Evolutionary conservation across 2,797 vertebrate genomes (phyloP).

Genomic region (Lerista edwardsae): DNA sequence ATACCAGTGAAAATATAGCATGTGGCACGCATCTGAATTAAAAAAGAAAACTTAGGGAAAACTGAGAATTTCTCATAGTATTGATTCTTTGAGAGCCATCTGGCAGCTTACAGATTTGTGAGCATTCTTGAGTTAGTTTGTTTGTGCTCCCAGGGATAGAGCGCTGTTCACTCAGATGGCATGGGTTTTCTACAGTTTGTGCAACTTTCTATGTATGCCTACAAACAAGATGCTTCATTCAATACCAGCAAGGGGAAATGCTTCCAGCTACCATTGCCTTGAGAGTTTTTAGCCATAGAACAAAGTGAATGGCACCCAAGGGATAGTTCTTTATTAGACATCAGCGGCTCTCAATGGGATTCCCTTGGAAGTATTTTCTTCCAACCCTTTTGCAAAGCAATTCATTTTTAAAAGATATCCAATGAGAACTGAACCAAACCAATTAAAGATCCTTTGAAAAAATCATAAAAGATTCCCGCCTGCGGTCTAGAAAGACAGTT

Average conservation of each 20-base stretch:
- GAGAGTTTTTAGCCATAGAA: slow-evolving; percentile 17
- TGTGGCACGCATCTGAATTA: slow-evolving; percentile 17
- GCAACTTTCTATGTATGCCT: slow-evolving; percentile 25
- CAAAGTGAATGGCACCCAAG: background rate
- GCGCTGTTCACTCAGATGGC: slow-evolving; percentile 57
- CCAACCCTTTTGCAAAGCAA: slow-evolving; percentile 19
- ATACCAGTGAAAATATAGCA: slow-evolving; percentile 21
- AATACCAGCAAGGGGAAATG: slow-evolving; percentile 41
- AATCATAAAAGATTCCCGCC: background rate
- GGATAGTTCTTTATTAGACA: background rate
- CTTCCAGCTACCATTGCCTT: slow-evolving; percentile 16
- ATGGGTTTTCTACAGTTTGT: slow-evolving; percentile 56
- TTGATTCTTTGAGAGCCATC: slow-evolving; percentile 46
- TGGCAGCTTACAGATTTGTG: slow-evolving; percentile 56
- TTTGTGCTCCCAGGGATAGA: slow-evolving; percentile 53
- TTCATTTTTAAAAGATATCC: slow-evolving; percentile 22
- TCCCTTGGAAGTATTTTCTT: background rate
- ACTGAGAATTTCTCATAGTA: slow-evolving; percentile 44
- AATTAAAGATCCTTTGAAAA: slow-evolving; percentile 36
- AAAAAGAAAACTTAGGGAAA: slow-evolving; percentile 37
- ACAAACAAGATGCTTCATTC: slow-evolving; percentile 50
- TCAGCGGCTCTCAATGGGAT: background rate
- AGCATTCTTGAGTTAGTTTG: slow-evolving; percentile 58
- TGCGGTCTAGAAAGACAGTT: background rate
- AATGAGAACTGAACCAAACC: background rate